phyloP scores from a whole-genome alignment of 2,888 invertebrate species.

The Dynastes maya region DNA sequence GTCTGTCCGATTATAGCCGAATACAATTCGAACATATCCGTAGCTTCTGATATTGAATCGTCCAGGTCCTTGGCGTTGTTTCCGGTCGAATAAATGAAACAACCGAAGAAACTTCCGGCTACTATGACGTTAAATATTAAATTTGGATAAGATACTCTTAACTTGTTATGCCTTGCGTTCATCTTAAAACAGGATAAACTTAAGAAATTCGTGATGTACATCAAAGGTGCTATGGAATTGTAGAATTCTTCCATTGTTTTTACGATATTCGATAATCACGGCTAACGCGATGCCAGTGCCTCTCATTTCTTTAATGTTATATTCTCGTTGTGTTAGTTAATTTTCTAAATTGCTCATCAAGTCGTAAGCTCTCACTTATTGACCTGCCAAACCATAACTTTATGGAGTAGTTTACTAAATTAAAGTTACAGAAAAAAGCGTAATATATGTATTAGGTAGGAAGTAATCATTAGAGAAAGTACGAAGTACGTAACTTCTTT shows the following conservation, averaged over 20 bases:
- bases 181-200: slow-evolving; percentile 47
- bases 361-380: neutral
- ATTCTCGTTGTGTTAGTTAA: neutral
- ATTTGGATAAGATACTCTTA: slow-evolving; percentile 40
- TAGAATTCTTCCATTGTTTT: slow-evolving; percentile 46
- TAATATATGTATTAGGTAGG: too few relatives aligned
- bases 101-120: slow-evolving; percentile 36
- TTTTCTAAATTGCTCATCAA: neutral
- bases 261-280: neutral
- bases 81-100: slow-evolving; percentile 41
- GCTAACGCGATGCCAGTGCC: neutral
- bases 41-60: slow-evolving; percentile 51
- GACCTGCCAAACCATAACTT: neutral
- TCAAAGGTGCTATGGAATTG: slow-evolving; percentile 48
- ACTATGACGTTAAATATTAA: slow-evolving; percentile 46
- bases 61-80: slow-evolving; percentile 23
- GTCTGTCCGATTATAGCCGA: slow-evolving; percentile 50
- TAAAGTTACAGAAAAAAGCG: neutral
- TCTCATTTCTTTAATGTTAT: too few relatives aligned
- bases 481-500: too few relatives aligned
- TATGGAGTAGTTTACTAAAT: neutral
- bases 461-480: too few relatives aligned
- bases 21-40: slow-evolving; percentile 53
- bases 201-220: slow-evolving; percentile 40
- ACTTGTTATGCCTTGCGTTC: slow-evolving; percentile 32